phyloP scores from a whole-genome alignment of 2,888 invertebrate species.

The Adelognathus sp. region DNA sequence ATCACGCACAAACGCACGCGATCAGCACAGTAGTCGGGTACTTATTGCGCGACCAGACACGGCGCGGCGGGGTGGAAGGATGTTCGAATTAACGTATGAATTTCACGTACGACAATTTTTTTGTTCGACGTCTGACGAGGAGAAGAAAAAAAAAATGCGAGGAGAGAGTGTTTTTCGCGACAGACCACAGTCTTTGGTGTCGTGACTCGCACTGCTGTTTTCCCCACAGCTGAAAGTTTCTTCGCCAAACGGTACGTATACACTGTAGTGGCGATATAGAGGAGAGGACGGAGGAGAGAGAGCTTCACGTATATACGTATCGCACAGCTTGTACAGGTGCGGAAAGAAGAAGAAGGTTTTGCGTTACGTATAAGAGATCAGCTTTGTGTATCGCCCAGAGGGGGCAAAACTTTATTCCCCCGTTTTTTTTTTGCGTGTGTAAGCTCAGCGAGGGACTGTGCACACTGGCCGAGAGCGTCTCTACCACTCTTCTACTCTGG shows the following conservation, averaged over 20 bases:
- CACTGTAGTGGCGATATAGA: slow-evolving; percentile 24
- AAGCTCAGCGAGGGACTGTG: slow-evolving; percentile 37
- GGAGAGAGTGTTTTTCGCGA: slow-evolving; percentile 33
- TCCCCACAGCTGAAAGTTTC: slow-evolving; percentile 26
- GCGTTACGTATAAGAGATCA: slow-evolving; percentile 27
- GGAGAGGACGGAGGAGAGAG: slow-evolving; percentile 26
- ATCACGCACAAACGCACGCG: slow-evolving; percentile 49
- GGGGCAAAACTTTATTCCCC: slow-evolving; percentile 9
- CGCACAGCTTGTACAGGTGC: not conserved
- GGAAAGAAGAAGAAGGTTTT: too few relatives aligned
- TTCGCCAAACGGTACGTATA: slow-evolving; percentile 41
- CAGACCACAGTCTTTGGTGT: slow-evolving; percentile 54
- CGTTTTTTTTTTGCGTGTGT: slow-evolving; percentile 50
- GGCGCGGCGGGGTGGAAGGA: not conserved
- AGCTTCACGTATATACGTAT: slow-evolving; percentile 25
- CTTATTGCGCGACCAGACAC: slow-evolving; percentile 34
- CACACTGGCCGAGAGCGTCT: slow-evolving; percentile 13
- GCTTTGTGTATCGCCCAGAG: slow-evolving; percentile 33
- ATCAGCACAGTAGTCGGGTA: slow-evolving; percentile 51
- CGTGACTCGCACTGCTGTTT: slow-evolving; percentile 57
- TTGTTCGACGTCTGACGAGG: not conserved
- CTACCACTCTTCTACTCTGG: slow-evolving; percentile 12
- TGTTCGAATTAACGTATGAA: not conserved
- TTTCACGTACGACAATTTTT: not conserved
- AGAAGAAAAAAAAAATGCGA: not conserved